These are phyloP conservation scores for Cyphomyrus discorhynchus DNA, from an alignment of 2,113 vertebrate genomes.

Conservation along the genomic window DNA sequence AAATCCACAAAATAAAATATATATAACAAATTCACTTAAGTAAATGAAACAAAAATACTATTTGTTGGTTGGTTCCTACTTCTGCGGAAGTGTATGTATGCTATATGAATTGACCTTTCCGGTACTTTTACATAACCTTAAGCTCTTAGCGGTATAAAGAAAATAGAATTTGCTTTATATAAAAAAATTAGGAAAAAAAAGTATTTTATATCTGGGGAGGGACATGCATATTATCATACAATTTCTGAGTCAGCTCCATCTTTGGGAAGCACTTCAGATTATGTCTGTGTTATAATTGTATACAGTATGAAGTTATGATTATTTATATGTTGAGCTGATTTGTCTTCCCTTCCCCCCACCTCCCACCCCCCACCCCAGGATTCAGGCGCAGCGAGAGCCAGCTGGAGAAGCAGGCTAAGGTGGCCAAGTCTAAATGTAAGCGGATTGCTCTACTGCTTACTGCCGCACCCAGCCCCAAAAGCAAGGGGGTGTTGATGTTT, in stretches of 20 bases:
- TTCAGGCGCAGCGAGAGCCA: constrained; percentile 72
- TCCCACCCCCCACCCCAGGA: constrained; percentile 49
- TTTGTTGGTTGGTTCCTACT: not conserved
- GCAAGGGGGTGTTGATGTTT: constrained; percentile 86
- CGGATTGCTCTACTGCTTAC: constrained; percentile 78
- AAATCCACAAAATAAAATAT: not conserved
- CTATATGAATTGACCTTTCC: not conserved
- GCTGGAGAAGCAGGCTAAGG: constrained; percentile 80
- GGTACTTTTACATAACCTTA: not conserved
- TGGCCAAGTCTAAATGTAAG: constrained; percentile 89
- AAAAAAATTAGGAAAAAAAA: not conserved
- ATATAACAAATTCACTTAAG: not conserved
- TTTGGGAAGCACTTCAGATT: not conserved
- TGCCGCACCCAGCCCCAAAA: constrained; percentile 75
- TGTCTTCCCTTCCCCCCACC: constrained; percentile 1
- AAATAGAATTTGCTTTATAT: not conserved
- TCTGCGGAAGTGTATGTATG: not conserved
- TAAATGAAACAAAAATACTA: not conserved
- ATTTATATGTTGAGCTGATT: constrained; percentile 6
- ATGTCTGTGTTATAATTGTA: not conserved
- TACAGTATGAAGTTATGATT: not conserved
- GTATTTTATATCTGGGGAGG: not conserved
- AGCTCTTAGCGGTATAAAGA: not conserved
- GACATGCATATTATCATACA: not conserved
- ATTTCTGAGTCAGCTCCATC: not conserved